Conservation (phyloP, 2,888 invertebrate species). For the Rhynchonema sp. region DNA sequence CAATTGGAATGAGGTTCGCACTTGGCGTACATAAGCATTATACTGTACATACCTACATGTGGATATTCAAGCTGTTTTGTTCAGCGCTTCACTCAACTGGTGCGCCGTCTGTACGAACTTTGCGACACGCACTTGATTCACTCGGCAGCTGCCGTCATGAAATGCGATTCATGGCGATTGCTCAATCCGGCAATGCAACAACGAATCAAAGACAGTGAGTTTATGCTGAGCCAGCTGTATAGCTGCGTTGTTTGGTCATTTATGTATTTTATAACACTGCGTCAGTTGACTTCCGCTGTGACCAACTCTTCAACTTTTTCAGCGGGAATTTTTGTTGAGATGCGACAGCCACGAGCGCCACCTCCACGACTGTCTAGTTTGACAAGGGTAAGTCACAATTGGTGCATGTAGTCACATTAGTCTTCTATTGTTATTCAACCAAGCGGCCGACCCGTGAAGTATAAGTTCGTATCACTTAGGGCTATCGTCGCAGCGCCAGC, state of each 20-base stretch:
- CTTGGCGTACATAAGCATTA: too few species aligned
- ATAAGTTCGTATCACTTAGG: background rate
- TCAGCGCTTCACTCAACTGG: constrained; percentile 17
- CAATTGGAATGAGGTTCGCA: constrained; percentile 2
- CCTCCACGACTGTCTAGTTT: constrained; percentile 28
- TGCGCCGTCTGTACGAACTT: constrained; percentile 28
- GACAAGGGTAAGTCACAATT: constrained; percentile 15
- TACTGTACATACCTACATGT: background rate
- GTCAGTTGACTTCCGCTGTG: too few species aligned
- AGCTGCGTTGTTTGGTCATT: background rate
- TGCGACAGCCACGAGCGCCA: constrained; percentile 27
- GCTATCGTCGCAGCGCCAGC: background rate
- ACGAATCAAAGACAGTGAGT: constrained; percentile 25
- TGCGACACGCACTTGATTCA: constrained; percentile 51
- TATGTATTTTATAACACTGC: background rate
- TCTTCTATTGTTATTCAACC: too few species aligned
- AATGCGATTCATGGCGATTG: constrained; percentile 23
- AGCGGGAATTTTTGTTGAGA: constrained; percentile 30
- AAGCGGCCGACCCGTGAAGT: too few species aligned
- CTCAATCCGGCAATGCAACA: constrained; percentile 22
- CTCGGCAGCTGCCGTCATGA: constrained; percentile 38
- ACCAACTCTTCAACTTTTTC: too few species aligned
- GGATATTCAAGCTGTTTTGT: constrained; percentile 1
- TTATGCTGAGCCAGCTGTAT: background rate
- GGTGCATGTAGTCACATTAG: too few species aligned